Evolutionary conservation across 1,140 invertebrate species (phyloP).

Genomic region (Drosophila nikananu): DNA sequence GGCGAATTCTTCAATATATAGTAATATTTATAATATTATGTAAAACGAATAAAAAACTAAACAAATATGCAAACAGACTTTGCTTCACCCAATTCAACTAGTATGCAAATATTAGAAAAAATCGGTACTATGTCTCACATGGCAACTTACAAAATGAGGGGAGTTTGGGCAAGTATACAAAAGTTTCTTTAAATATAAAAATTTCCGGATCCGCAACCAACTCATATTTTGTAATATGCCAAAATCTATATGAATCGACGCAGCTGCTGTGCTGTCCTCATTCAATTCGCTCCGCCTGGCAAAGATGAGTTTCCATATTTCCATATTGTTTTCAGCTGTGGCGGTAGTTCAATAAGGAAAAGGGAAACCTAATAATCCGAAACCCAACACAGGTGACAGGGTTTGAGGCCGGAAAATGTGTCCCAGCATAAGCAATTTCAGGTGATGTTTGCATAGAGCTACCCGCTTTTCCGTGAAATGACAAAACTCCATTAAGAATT

Average conservation of each 20-base stretch:
- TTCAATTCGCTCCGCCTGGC: slow-evolving; percentile 57
- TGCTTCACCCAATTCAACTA: slow-evolving; percentile 14
- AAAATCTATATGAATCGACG: slow-evolving; percentile 40
- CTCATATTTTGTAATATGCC: slow-evolving; percentile 68
- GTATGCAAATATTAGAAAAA: slow-evolving; percentile 61
- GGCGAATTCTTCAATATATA: background rate
- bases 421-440: slow-evolving; percentile 17
- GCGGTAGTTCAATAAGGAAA: slow-evolving; percentile 65
- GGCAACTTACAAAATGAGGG: background rate
- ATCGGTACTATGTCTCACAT: slow-evolving; percentile 30
- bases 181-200: slow-evolving; percentile 54
- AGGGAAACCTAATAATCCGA: slow-evolving; percentile 48
- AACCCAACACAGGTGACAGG: slow-evolving; percentile 44
- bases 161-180: slow-evolving; percentile 1
- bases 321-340: slow-evolving; percentile 54
- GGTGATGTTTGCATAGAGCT: slow-evolving; percentile 45
- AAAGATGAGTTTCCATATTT: slow-evolving; percentile 53
- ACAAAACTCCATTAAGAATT: slow-evolving; percentile 78
- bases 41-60: background rate
- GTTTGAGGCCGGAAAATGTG: background rate
- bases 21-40: too few species aligned
- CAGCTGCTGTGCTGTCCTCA: slow-evolving; percentile 51
- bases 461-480: slow-evolving; percentile 51
- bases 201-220: slow-evolving; percentile 32
- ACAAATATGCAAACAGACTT: background rate